Evolutionary conservation across 1,140 invertebrate species (phyloP), one percentile per base, ranked within the genome.

Genomic region (Contarinia nasturtii): DNA sequence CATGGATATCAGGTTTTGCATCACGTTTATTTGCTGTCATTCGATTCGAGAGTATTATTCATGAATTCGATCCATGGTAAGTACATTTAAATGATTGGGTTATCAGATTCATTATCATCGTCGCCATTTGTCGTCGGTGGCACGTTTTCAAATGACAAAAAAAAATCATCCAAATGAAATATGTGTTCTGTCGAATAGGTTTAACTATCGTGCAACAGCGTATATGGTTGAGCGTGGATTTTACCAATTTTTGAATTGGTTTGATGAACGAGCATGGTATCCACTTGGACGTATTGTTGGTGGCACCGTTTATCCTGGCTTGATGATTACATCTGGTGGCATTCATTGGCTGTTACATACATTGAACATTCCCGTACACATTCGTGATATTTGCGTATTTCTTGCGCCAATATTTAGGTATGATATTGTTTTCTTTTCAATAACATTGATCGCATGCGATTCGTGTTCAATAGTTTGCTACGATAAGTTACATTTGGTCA

Each of bases 41-140:
- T 58, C 77, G 95, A 50, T 99, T 98, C 67, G 96, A 99, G 70
- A 96, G 90, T 70, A 98, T 99, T 58, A 99, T 99, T 64, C 96
- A 99, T 67, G 96, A 99, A 69, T 99, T 98, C 65, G 96, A 99
- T 73, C 96, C 96, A 64, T 99, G 94, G 92, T 95, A 74, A 76
- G 80, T 65, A 17, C 15, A 18, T 15, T 44, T 48, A 33, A 43
- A 10, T 27, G 42, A 17, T 27, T 46, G 45, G 51, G 40, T 48
- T 10, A 50, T 44, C n/a, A n/a, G n/a, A n/a, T n/a, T n/a, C n/a
- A n/a, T n/a, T n/a, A n/a, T n/a, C n/a, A n/a, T n/a, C n/a, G n/a
- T n/a, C 40, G 15, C 48, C 46, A 47, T 49, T 49, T 43, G 33
- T 36, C 27, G 43, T 20, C 20, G 38, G 33, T 19, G 38, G 42